Evolutionary conservation across 2,113 vertebrate genomes (phyloP).

Genomic region (Poecile atricapillus): DNA sequence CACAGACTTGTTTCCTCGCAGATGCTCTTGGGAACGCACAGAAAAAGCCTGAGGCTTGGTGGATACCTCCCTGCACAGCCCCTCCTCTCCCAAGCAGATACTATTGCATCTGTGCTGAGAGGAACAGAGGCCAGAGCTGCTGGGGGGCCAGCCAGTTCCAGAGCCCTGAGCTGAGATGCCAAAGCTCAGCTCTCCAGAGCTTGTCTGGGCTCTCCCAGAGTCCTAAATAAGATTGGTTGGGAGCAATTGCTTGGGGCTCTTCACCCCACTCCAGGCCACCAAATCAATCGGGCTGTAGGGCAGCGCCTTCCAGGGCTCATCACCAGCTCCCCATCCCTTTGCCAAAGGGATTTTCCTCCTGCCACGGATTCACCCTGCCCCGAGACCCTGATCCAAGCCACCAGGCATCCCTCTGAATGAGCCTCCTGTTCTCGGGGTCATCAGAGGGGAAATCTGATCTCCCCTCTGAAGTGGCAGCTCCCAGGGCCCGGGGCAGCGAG

Average conservation of each 20-base stretch:
- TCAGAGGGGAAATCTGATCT: conserved; percentile 4
- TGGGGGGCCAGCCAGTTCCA: neutral
- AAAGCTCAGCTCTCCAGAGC: neutral
- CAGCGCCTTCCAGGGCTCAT: neutral
- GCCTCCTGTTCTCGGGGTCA: neutral
- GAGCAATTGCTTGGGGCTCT: neutral
- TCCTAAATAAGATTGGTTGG: neutral
- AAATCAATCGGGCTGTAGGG: neutral
- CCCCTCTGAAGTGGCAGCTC: neutral
- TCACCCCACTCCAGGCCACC: neutral
- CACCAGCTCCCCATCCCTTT: neutral
- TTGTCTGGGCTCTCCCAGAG: neutral
- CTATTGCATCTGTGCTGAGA: neutral
- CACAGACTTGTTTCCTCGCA: neutral
- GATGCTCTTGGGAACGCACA: neutral
- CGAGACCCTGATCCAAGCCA: neutral
- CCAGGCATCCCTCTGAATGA: neutral
- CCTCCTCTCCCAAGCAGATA: neutral
- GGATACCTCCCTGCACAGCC: neutral
- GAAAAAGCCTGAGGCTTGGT: neutral
- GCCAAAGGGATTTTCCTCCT: neutral
- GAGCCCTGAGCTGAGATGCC: neutral
- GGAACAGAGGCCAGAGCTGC: neutral
- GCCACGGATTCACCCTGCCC: neutral
- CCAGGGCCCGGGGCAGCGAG: neutral